Percentiles rank a stretch among this genome's conserved stretches.
Evolutionary conservation across 2,888 invertebrate genomes (phyloP).

Genomic region (Drosophila anomalata): DNA sequence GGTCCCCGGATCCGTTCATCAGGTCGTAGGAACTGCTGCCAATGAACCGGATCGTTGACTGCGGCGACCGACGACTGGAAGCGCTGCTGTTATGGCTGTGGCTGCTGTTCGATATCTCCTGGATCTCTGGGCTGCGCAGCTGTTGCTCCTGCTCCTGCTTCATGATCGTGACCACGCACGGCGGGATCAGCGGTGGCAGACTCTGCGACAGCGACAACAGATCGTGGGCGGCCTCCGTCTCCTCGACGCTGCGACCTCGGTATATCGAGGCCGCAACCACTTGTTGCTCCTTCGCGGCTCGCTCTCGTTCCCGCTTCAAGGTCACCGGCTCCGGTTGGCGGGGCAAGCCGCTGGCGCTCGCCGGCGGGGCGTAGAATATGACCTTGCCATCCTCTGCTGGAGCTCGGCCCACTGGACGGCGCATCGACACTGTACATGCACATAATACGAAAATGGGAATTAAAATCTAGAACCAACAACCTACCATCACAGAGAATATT

Average conservation of each 20-base stretch:
- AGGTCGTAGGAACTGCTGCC: conserved; percentile 75
- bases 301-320: conserved; percentile 60
- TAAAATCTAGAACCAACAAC: conserved; percentile 31
- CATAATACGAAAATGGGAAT: background rate
- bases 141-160: conserved; percentile 80
- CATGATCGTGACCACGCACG: conserved; percentile 88
- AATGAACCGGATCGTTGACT: conserved; percentile 81
- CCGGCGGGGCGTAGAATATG: conserved; percentile 84
- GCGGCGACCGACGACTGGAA: conserved; percentile 71
- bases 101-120: conserved; percentile 81
- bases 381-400: conserved; percentile 82
- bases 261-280: conserved; percentile 60
- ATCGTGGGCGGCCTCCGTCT: conserved; percentile 95
- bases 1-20: conserved; percentile 55
- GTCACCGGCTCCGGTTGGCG: conserved; percentile 55
- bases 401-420: conserved; percentile 75
- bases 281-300: conserved; percentile 51
- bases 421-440: conserved; percentile 62
- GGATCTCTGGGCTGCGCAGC: conserved; percentile 78
- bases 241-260: conserved; percentile 89
- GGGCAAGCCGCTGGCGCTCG: conserved; percentile 63
- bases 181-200: conserved; percentile 90
- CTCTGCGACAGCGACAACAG: conserved; percentile 90
- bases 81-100: conserved; percentile 39
- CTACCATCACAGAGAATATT: background rate